phyloP scores from a whole-genome alignment of 53 echinoderm and acorn worm genomes.

The Holothuria leucospilota region DNA sequence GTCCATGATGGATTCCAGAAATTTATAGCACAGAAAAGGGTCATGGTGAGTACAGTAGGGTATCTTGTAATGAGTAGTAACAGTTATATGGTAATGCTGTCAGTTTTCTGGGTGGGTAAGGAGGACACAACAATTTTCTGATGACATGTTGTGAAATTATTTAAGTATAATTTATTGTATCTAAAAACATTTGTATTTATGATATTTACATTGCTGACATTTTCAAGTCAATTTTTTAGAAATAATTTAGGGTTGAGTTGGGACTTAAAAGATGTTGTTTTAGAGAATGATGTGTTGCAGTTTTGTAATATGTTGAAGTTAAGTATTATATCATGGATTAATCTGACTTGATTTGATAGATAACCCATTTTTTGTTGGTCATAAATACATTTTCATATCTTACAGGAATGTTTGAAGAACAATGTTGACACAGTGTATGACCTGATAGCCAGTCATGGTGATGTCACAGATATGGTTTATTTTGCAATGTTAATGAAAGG shows the following conservation, averaged over 20 bases:
- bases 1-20: constrained; percentile 92
- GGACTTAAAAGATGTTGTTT: neutral
- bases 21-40: constrained; percentile 84
- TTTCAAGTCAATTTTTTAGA: neutral
- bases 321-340: no score
- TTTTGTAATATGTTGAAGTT: no score
- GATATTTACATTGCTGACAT: no score
- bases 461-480: constrained; percentile 96
- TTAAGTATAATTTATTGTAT: no score
- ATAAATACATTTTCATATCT: no score
- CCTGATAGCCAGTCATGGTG: constrained; percentile 97
- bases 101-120: no score
- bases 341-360: no score
- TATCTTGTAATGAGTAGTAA: no score
- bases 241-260: neutral
- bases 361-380: neutral
- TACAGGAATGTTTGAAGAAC: constrained; percentile 88
- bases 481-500: constrained; percentile 99
- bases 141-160: no score
- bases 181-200: no score
- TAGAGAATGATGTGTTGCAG: neutral
- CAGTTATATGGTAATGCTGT: no score
- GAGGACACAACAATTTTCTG: no score
- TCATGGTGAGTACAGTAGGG: constrained; percentile 70
- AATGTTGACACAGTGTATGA: constrained; percentile 95